Conservation (phyloP, 2,888 invertebrate genomes). For the Cantharis rufa region DNA sequence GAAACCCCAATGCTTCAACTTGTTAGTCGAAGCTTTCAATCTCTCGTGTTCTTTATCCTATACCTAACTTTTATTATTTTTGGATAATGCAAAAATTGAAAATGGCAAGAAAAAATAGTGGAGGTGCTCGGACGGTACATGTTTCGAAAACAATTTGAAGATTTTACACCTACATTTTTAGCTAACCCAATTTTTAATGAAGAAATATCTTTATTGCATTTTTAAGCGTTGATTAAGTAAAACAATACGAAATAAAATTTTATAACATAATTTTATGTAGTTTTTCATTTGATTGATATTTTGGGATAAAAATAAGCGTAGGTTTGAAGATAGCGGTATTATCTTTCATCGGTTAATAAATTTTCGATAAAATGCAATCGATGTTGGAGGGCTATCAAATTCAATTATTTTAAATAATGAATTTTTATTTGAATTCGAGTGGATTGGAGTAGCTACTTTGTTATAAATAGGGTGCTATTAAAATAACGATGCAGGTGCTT, state of each 20-base stretch:
- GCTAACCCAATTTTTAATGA: background rate
- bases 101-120: background rate
- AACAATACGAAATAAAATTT: background rate
- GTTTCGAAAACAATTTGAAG: too few relatives aligned
- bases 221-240: background rate
- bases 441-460: background rate
- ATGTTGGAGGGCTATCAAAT: background rate
- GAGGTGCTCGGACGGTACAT: background rate
- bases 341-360: background rate
- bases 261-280: background rate
- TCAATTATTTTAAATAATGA: background rate
- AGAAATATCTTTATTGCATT: background rate
- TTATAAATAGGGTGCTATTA: background rate
- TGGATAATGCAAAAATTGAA: background rate
- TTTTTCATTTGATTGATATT: background rate
- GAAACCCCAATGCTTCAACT: slow-evolving; percentile 11
- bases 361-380: background rate
- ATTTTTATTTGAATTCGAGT: background rate
- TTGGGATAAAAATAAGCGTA: background rate
- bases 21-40: background rate
- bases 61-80: background rate
- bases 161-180: background rate
- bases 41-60: background rate
- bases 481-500: background rate
- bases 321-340: background rate